A percentile compares a stretch with the other conserved stretches of the same genome.
Conservation (phyloP, 2,797 vertebrate genomes). For the Apodemus agrarius region DNA sequence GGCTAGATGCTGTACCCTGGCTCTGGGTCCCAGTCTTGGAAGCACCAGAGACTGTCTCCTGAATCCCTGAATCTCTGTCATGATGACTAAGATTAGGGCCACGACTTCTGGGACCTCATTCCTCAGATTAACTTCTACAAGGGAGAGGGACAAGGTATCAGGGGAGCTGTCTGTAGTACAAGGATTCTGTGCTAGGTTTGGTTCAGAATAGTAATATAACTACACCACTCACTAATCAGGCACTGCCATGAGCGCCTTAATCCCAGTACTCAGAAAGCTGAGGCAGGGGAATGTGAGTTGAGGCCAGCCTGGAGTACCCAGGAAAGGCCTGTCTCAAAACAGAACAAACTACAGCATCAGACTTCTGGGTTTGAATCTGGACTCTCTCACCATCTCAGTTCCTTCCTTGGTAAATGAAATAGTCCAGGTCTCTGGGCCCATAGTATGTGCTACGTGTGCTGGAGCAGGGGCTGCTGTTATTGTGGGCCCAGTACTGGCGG, state of each 20-base stretch:
- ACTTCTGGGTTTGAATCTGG: neutral
- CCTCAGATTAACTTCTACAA: neutral
- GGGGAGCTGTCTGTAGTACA: neutral
- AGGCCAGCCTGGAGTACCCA: neutral
- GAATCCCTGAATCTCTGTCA: neutral
- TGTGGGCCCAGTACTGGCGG: neutral
- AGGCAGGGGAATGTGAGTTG: neutral
- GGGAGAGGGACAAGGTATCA: neutral
- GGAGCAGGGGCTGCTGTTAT: neutral
- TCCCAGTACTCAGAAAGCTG: neutral
- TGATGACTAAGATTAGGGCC: neutral
- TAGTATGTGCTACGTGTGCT: neutral
- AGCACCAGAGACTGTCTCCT: neutral
- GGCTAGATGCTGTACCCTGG: neutral
- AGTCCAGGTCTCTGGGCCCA: neutral
- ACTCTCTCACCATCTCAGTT: slow-evolving; percentile 38
- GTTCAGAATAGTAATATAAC: neutral
- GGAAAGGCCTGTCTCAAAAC: neutral
- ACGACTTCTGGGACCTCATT: neutral
- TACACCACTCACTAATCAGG: no score
- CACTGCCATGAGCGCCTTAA: neutral
- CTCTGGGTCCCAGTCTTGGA: neutral
- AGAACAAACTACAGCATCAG: neutral
- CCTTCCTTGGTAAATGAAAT: neutral
- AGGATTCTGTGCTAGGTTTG: neutral